Evolutionary conservation across 2,797 vertebrate genomes (phyloP).

Genomic region (Taeniopygia guttata): DNA sequence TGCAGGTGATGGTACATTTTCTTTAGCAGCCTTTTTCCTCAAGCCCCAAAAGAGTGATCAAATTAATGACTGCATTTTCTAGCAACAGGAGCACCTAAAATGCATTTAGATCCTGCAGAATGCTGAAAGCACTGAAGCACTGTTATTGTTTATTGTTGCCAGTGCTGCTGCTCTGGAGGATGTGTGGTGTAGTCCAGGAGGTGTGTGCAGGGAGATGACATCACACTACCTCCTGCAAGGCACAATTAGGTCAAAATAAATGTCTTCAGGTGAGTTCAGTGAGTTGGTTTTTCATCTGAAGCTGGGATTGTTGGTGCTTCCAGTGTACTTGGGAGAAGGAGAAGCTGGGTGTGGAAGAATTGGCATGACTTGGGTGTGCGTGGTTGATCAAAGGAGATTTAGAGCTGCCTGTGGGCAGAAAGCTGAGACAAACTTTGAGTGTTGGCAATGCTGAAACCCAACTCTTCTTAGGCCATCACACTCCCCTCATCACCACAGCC

Average conservation of each 20-base stretch:
- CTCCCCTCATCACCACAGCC: background rate
- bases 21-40: background rate
- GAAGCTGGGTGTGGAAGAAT: background rate
- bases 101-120: background rate
- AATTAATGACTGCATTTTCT: background rate
- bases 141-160: background rate
- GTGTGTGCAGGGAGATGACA: background rate
- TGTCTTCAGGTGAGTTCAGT: background rate
- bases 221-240: background rate
- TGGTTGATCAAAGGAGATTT: background rate
- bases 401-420: background rate
- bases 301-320: background rate
- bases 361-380: background rate
- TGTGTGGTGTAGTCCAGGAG: background rate
- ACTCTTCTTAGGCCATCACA: background rate
- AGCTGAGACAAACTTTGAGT: background rate
- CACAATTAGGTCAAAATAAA: background rate
- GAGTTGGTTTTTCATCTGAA: background rate
- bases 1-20: background rate
- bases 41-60: background rate
- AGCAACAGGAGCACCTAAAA: background rate
- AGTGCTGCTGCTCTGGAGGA: background rate
- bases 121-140: background rate
- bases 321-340: background rate
- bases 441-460: background rate